Evolutionary conservation across 2,113 vertebrate species (phyloP), one percentile per base, ranked within the genome.

Genomic region (Pterocles gutturalis): DNA sequence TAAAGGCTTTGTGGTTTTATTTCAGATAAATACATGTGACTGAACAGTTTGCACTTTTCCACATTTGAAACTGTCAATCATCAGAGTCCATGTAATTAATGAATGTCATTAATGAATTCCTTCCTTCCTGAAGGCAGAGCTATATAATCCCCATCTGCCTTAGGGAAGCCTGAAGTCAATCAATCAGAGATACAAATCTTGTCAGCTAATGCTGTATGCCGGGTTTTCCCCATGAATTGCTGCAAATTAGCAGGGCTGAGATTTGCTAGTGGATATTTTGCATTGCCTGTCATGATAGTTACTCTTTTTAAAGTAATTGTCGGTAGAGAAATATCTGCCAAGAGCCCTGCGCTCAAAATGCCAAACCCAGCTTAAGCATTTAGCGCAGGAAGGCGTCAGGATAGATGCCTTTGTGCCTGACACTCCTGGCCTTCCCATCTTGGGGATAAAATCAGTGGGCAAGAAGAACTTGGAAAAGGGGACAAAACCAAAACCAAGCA

Each of bases 391-490:
- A 70, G 46, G 65, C 19, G 3, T 13, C 41, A 31, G 62, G 48
- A 53, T 1, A 16, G 38, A 13, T 2, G 58, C 3, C 49, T 21
- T 29, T 43, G 25, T 0, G 0, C 28, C 9, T 11, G 53, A 28
- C 7, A 2, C 31, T 25, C 5, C 24, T 7, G 17, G 46, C 53
- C 54, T 2, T 2, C 24, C 46, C 24, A 0, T 22, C 3, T 0
- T 5, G 26, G 38, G 16, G 71, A 48, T 71, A 61, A 53, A 70
- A 75, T 6, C 46, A 20, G 16, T 2, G n/a, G 34, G 36, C 0
- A 0, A 48, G 18, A 1, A 77, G 26, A 70, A 48, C 9, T 34
- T n/a, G 54, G 21, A 25, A 17, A 71, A 65, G 19, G 19, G 12
- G 21, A 17, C 9, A 66, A 73, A 72, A 29, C 4, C 17, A 64